Percentiles rank a stretch among this genome's conserved stretches.
Conservation (phyloP, 2,797 vertebrate species). For the Cirrhinus molitorella region DNA sequence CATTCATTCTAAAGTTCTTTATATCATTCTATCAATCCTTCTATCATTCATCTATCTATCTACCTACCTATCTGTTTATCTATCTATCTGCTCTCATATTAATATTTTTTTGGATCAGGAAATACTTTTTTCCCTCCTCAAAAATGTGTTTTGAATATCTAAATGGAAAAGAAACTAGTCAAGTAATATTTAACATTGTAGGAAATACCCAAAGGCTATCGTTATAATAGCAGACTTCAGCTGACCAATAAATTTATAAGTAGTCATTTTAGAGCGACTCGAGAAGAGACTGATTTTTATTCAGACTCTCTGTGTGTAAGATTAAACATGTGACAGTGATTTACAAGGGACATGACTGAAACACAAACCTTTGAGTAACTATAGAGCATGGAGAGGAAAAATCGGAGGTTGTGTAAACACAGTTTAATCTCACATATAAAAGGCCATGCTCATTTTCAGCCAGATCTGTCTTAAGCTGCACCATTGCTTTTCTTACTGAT, state of each 20-base stretch:
- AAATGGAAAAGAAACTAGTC: conserved; percentile 10
- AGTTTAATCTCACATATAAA: conserved; percentile 56
- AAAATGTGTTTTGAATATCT: neutral
- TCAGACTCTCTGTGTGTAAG: conserved; percentile 56
- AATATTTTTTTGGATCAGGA: neutral
- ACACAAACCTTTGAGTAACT: conserved; percentile 52
- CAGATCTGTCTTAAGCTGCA: conserved; percentile 45
- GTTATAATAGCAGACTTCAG: conserved; percentile 2
- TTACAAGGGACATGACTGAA: conserved; percentile 61
- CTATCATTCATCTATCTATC: neutral
- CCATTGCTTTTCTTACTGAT: conserved; percentile 52
- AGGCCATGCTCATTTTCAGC: conserved; percentile 53
- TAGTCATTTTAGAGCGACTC: neutral
- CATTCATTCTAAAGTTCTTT: no score
- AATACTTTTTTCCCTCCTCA: neutral
- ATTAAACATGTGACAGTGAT: conserved; percentile 63
- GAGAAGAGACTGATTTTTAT: conserved; percentile 55
- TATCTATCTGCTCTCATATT: neutral
- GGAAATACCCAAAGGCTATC: neutral
- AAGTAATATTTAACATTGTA: neutral
- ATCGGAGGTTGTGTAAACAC: conserved; percentile 54
- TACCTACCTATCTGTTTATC: no score
- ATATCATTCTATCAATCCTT: no score
- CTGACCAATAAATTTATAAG: conserved; percentile 9
- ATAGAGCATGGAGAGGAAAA: conserved; percentile 46